Evolutionary conservation across 2,888 invertebrate species (phyloP), one percentile per base, ranked within the genome.

Genomic region (Trichopoda pennipes): DNA sequence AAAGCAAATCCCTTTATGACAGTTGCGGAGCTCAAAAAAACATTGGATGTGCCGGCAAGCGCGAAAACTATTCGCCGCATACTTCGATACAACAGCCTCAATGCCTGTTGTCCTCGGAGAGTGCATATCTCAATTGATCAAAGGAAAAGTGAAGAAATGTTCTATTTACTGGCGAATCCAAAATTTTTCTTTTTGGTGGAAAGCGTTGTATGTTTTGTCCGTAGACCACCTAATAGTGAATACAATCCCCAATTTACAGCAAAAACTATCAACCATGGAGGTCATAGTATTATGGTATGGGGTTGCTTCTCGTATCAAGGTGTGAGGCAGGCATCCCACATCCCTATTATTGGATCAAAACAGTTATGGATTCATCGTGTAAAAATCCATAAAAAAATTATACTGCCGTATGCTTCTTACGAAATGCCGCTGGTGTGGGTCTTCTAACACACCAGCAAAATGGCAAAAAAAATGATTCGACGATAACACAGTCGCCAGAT

Each of bases 391-490:
- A 9, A 35, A 7, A 9, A 35, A 35, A 35, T 35, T 35, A 35
- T n/a, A n/a, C 44, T 44, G 44, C 44, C 14, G 44, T 44, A 44
- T 44, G 44, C n/a, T 51, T 51, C 17, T 19, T n/a, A n/a, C n/a
- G n/a, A n/a, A n/a, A n/a, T n/a, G n/a, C n/a, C n/a, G n/a, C n/a
- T n/a, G n/a, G n/a, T n/a, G n/a, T n/a, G n/a, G n/a, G n/a, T n/a
- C n/a, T n/a, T n/a, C n/a, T n/a, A n/a, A n/a, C n/a, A n/a, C n/a
- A 38, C 9, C 35, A 35, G 35, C 35, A 35, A 38, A 47, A 47
- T 47, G n/a, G 16, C 63, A n/a, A 90, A 89, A 0, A 85, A 85
- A 1, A 89, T 89, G 47, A 9, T 35, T 35, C 35, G 9, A 35
- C 35, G 35, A 35, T 35, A 35, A 35, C 35, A 56, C 44, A 32